Evolutionary conservation across 2,797 vertebrate species (phyloP).

Genomic region (Mallotus villosus): DNA sequence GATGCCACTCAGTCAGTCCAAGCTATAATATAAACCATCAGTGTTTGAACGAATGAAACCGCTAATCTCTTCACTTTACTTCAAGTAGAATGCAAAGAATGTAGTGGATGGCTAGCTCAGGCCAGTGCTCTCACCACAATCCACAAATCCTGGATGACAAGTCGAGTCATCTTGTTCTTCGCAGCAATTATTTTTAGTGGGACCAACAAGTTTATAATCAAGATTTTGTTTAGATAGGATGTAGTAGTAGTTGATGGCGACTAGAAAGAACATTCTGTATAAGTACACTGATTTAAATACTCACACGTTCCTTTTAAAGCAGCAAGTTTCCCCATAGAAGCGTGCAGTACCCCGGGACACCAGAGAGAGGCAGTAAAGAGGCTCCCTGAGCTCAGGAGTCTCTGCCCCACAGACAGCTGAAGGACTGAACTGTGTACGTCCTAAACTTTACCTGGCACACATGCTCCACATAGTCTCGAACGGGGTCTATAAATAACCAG

Average conservation of each 20-base stretch:
- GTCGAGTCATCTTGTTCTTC: slow-evolving; percentile 23
- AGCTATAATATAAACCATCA: slow-evolving; percentile 64
- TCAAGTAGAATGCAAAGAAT: slow-evolving; percentile 53
- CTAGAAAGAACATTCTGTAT: not conserved
- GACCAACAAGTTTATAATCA: slow-evolving; percentile 14
- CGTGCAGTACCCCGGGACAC: slow-evolving; percentile 39
- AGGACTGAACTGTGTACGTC: too few relatives aligned
- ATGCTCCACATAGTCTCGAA: too few relatives aligned
- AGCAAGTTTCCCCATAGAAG: not conserved
- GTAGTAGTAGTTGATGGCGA: not conserved
- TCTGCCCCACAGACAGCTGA: not conserved
- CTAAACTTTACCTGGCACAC: slow-evolving; percentile 15
- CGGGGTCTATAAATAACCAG: too few relatives aligned
- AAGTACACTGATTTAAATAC: not conserved
- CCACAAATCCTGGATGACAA: slow-evolving; percentile 38
- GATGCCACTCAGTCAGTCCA: slow-evolving; percentile 52
- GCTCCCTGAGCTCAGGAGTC: slow-evolving; percentile 18
- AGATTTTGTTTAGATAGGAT: too few relatives aligned
- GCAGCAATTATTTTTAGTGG: slow-evolving; percentile 28
- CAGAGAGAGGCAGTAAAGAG: slow-evolving; percentile 53
- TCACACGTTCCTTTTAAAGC: not conserved
- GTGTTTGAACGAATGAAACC: slow-evolving; percentile 56
- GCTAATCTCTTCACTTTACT: slow-evolving; percentile 56
- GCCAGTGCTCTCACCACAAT: slow-evolving; percentile 31
- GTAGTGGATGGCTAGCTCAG: slow-evolving; percentile 34